Base-by-base conservation (phyloP, 2,888 invertebrate species). In the Tipula unca region DNA sequence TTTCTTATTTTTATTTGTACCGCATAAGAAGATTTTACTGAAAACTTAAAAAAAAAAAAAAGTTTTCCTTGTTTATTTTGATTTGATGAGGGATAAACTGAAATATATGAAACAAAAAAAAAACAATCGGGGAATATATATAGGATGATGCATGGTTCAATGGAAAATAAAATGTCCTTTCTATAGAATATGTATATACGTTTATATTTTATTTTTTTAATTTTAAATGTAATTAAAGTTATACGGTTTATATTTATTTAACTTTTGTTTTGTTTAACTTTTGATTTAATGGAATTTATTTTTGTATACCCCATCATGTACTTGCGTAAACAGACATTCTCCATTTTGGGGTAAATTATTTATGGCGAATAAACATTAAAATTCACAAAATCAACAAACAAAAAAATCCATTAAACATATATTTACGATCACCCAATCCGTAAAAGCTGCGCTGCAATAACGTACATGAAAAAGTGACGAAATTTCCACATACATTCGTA, bases 21-120 rank as follows among this genome's bases (percentile, higher is more conserved):
- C 69, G 25, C 25, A 69, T 10, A 69, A 69, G 69, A 25, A 69
- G 25, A 69, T 69, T 69, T 69, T 69, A 20, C 20, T 69, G 69
- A 25, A 69, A 69, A 69, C 69, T 69, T 69, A 48, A 48, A 48
- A 48, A 3, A 25, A 69, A 25, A 69, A 6, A 25, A 69, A 69
- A 69, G 69, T 69, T 69, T 69, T 69, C 25, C 25, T 69, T 69
- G 69, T 69, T 69, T 69, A 69, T 69, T 69, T 69, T 69, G 69
- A 69, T 69, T 69, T 69, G 69, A 69, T 69, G 69, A 69, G 69
- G 69, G 69, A 69, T 69, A 69, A 69, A 69, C 25, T 69, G 69
- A 25, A 17, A 48, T 48, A 48, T 48, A 48, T 48, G 17, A 20
- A 69, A 25, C 25, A 48, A 32, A 32, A 32, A 32, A 48, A 48